These are phyloP conservation scores for Scophthalmus maximus DNA, from an alignment of 2,113 vertebrate species.

Conservation along the genomic window DNA sequence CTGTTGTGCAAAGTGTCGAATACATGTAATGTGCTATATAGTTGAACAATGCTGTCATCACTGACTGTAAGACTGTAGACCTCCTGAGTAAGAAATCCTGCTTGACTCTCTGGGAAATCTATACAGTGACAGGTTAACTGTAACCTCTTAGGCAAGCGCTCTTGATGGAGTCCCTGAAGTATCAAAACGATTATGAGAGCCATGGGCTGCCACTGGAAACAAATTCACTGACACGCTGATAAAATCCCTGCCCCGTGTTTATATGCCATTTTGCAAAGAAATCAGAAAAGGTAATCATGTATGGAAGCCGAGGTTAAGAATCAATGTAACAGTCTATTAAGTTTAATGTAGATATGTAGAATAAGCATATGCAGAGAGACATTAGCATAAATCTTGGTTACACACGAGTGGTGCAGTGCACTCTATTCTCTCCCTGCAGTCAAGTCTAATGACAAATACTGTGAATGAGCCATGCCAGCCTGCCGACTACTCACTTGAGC, in stretches of 20 bases:
- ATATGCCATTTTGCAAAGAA: constrained; percentile 96
- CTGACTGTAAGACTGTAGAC: background rate
- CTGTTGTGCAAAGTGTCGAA: background rate
- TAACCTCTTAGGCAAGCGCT: constrained; percentile 72
- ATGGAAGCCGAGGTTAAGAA: constrained; percentile 99
- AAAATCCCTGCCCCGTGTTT: constrained; percentile 94
- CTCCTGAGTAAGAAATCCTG: constrained; percentile 58
- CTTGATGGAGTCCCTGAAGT: constrained; percentile 80
- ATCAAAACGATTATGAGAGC: constrained; percentile 81
- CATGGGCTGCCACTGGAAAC: constrained; percentile 84
- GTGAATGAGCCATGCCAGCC: constrained; percentile 78
- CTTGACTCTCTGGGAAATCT: constrained; percentile 60
- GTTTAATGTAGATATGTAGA: constrained; percentile 99
- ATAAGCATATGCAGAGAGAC: constrained; percentile 98
- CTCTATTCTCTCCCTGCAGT: constrained; percentile 76
- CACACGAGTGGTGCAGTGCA: constrained; percentile 85
- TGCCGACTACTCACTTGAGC: constrained; percentile 78
- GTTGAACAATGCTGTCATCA: background rate
- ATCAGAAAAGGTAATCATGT: constrained; percentile 99
- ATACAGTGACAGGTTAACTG: constrained; percentile 67
- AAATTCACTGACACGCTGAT: constrained; percentile 94
- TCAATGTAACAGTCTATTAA: constrained; percentile 99
- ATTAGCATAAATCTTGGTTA: constrained; percentile 99
- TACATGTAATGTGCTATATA: background rate
- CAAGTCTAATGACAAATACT: constrained; percentile 83